A percentile compares a stretch with the other conserved stretches of the same genome.
phyloP scores from a whole-genome alignment of 2,888 invertebrate species.

The Mesodorylaimus sp. region DNA sequence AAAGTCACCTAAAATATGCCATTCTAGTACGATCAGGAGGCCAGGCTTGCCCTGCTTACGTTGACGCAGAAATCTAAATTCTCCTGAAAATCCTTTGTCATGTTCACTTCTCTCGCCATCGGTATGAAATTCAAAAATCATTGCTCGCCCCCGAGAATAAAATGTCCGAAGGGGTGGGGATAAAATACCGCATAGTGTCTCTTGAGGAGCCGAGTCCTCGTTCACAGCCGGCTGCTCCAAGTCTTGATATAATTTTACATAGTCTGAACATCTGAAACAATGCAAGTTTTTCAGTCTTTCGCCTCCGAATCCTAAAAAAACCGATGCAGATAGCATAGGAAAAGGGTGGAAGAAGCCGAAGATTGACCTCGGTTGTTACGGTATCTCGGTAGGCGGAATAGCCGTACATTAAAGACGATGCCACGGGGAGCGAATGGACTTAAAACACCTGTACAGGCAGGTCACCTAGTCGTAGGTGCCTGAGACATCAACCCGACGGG shows the following conservation, averaged over 20 bases:
- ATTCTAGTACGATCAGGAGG: slow-evolving; percentile 10
- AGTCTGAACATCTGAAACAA: slow-evolving; percentile 37
- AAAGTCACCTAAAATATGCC: slow-evolving; percentile 51
- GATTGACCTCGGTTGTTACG: no score
- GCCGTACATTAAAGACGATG: no score
- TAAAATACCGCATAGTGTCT: slow-evolving; percentile 47
- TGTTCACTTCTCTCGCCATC: slow-evolving; percentile 33
- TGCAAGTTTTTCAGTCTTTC: neutral
- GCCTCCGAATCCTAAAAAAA: neutral
- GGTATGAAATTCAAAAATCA: slow-evolving; percentile 55
- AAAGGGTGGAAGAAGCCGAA: no score
- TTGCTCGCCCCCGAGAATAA: slow-evolving; percentile 53
- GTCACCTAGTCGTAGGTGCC: no score
- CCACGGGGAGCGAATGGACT: no score
- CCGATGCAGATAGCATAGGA: no score
- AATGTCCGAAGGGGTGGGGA: slow-evolving; percentile 38
- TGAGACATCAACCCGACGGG: no score
- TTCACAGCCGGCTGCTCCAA: slow-evolving; percentile 49
- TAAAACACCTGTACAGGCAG: no score
- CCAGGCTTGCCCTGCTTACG: slow-evolving; percentile 15
- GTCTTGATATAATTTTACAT: slow-evolving; percentile 56
- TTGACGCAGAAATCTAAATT: slow-evolving; percentile 55
- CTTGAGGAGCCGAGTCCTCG: slow-evolving; percentile 56
- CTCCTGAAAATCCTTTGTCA: slow-evolving; percentile 50
- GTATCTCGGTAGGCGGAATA: no score